These are phyloP conservation scores for Antennarius striatus DNA, from an alignment of 2,113 vertebrate genomes.

Conservation along the genomic window DNA sequence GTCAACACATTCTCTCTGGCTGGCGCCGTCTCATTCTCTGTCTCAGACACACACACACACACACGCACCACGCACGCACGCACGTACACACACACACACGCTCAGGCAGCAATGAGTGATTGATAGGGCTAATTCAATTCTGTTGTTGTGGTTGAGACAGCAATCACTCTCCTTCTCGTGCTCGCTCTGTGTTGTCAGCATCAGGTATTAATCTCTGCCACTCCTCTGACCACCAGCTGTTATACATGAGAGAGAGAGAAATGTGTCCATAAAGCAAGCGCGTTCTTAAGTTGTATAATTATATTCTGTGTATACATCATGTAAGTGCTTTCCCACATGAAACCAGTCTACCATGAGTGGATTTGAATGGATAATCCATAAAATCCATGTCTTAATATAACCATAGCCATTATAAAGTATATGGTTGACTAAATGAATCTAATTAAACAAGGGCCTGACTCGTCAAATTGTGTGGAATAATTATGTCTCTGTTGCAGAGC, in stretches of 20 bases:
- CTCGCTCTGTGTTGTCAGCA: constrained; percentile 26
- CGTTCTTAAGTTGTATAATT: constrained; percentile 46
- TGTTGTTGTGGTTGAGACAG: constrained; percentile 35
- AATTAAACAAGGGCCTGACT: constrained; percentile 44
- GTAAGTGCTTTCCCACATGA: constrained; percentile 32
- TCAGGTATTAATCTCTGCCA: constrained; percentile 32
- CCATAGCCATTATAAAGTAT: constrained; percentile 50
- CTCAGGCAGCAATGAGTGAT: constrained; percentile 28
- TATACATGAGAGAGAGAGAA: constrained; percentile 15
- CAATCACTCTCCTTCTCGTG: constrained; percentile 35
- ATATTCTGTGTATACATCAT: constrained; percentile 39
- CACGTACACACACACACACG: background rate
- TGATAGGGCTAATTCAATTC: constrained; percentile 49
- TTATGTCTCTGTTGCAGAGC: constrained; percentile 15
- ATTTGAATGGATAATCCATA: constrained; percentile 49
- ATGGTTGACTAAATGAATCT: constrained; percentile 45
- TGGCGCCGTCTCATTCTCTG: background rate
- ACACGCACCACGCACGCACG: background rate
- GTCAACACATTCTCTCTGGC: constrained; percentile 4
- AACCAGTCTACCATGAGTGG: constrained; percentile 22
- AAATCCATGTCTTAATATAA: constrained; percentile 44
- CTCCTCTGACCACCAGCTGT: constrained; percentile 45
- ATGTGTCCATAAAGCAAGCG: background rate
- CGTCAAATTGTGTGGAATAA: constrained; percentile 36
- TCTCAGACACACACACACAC: background rate